Base-by-base conservation (phyloP, 2,888 invertebrate species). In the Amblyteles armatorius region DNA sequence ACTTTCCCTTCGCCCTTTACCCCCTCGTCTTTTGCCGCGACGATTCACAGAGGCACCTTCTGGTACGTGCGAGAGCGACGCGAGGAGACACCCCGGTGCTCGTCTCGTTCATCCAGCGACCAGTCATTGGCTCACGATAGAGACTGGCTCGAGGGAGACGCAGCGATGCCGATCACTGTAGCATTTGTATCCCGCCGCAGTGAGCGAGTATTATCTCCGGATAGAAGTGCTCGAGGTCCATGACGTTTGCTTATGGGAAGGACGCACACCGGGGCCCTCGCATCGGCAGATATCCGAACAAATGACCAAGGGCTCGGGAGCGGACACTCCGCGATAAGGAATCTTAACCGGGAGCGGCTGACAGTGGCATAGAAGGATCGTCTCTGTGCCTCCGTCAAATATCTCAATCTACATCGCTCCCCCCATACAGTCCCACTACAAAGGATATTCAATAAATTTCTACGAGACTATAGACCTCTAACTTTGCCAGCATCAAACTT, bases 371-470 rank as follows among this genome's bases (percentile, higher is more conserved):
- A 65, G 79, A 73, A 71, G 22, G 73, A 78, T 77, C 74, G 44
- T 68, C 77, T 72, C 50, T 55, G 55, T 71, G 57, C 44, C 87
- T 79, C 60, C 60, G 79, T 83, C 78, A 83, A 87, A 87, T 88
- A 87, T 88, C 86, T 87, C 87, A 86, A 87, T 87, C 79, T 81
- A 67, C 50, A 86, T 86, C 84, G 79, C 50, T 73, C 55, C 16
- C 16, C 13, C 55, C 50, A 19, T 13, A 57, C 69, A 36, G 19
- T 76, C 63, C 55, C 63, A 50, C 73, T 9, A 76, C 36, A 44
- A 33, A 81, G 69, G 82, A 69, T 79, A 65, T 65, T 63, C 48
- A 80, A 67, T 19, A 16, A 19, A 71, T 52, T 19, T 60, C 48
- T 48, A 19, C 16, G 19, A 9, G 22, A 74, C 16, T n/a, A 40